Conservation (phyloP, 2,888 invertebrate species). For the Frankliniella fusca region DNA sequence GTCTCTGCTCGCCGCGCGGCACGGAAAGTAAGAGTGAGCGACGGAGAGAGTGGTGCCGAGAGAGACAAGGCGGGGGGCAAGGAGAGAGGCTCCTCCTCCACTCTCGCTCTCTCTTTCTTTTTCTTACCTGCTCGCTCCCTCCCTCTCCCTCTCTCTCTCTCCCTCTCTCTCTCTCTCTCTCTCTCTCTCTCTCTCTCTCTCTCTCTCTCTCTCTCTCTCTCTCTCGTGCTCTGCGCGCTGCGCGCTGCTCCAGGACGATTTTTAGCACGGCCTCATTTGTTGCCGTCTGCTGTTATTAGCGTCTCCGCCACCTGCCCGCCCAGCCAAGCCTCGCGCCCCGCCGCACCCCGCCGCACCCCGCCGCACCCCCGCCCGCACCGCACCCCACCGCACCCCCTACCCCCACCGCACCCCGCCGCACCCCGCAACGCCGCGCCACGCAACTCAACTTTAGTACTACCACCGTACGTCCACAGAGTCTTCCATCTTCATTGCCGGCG, state of each 20-base stretch:
- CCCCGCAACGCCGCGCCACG: neutral
- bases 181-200: neutral
- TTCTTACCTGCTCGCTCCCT: neutral
- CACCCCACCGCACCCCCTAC: neutral
- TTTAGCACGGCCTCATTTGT: conserved; percentile 7
- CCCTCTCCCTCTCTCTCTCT: too few species aligned
- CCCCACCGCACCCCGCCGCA: neutral
- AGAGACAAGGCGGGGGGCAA: neutral
- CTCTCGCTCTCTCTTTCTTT: neutral
- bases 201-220: neutral
- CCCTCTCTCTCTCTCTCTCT: neutral
- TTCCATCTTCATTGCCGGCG: conserved; percentile 8
- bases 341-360: neutral
- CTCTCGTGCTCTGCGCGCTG: neutral
- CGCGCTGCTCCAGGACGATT: neutral
- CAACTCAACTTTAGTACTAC: neutral
- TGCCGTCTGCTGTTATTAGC: conserved; percentile 1
- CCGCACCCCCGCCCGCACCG: neutral
- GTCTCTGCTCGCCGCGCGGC: neutral
- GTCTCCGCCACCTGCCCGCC: neutral
- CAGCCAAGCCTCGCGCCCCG: neutral
- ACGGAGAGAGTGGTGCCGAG: neutral
- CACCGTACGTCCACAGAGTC: neutral
- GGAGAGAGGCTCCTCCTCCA: neutral
- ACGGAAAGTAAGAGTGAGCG: too few species aligned